Conservation (phyloP, 2,797 vertebrate genomes). For the Urocyon cinereoargenteus region DNA sequence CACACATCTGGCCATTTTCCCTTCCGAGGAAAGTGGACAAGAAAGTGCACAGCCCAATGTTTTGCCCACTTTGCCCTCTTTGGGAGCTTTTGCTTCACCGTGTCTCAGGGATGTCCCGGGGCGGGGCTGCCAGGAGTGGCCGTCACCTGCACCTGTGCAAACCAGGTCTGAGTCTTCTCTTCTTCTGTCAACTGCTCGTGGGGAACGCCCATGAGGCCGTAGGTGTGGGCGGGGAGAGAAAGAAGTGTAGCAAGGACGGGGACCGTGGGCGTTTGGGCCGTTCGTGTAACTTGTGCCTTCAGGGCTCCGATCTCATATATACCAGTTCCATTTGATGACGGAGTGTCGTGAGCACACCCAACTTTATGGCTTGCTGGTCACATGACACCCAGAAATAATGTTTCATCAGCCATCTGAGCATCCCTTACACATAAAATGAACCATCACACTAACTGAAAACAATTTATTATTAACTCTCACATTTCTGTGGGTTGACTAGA, state of each 20-base stretch:
- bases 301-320: background rate
- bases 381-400: background rate
- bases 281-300: background rate
- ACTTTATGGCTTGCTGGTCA: background rate
- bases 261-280: background rate
- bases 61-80: background rate
- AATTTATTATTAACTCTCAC: background rate
- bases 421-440: background rate
- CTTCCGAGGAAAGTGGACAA: background rate
- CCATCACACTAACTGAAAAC: background rate
- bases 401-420: background rate
- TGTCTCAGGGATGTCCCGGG: background rate
- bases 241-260: background rate
- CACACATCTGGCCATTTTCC: too few relatives aligned
- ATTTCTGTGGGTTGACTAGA: background rate
- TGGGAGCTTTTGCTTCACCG: background rate
- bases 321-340: background rate
- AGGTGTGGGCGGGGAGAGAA: background rate
- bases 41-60: background rate
- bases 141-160: background rate
- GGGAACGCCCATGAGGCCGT: background rate
- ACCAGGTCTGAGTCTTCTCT: background rate
- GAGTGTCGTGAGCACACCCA: background rate
- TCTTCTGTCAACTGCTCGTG: background rate
- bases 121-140: background rate